Evolutionary conservation across 2,888 invertebrate genomes (phyloP), one percentile per base, ranked within the genome.

Genomic region (Teinopalpus imperialis): DNA sequence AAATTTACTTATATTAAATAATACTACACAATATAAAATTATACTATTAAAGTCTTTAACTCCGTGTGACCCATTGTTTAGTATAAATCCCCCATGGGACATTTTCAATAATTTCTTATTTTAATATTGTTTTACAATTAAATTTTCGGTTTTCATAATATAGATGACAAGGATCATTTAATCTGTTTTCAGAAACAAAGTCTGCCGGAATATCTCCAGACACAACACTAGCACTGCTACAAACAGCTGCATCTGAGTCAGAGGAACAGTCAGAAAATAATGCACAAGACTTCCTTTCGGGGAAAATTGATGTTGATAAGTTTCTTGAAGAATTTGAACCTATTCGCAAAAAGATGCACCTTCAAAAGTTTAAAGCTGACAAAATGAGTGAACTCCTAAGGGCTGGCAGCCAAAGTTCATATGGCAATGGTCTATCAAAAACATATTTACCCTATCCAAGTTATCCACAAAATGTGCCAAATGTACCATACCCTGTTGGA

Each of bases 251-350:
- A 14, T 96, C 97, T 20, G 95, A 98, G 86, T 93, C 94, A 42
- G 99, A 99, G 75, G 98, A 98, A 69, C 93, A 96, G 67, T 96
- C 98, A 0, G 99, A 99, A 83, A 91, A 90, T 51, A 74, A 94
- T 30, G 94, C 96, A 0, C 94, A 95, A 63, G 91, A 93, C 54
- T 97, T 98, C 66, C 89, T 97, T 23, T 91, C 93, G 7, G 93
- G 93, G 4, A 92, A 92, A 68, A 75, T 81, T 48, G 92, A 93
- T 41, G 88, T 94, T 3, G 98, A 98, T 10, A 92, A 93, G 49
- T 99, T 98, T 71, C 81, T 98, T 2, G 95, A 95, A 49, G 92
- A 95, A 46, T 99, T 97, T 76, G 90, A 95, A 45, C 90, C 91
- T 0, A 90, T 92, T 50, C 91, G 98, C 31, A 86, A 78, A 53